Evolutionary conservation across 2,113 vertebrate genomes (phyloP), one percentile per base, ranked within the genome.

Genomic region (Melanerpes formicivorus): DNA sequence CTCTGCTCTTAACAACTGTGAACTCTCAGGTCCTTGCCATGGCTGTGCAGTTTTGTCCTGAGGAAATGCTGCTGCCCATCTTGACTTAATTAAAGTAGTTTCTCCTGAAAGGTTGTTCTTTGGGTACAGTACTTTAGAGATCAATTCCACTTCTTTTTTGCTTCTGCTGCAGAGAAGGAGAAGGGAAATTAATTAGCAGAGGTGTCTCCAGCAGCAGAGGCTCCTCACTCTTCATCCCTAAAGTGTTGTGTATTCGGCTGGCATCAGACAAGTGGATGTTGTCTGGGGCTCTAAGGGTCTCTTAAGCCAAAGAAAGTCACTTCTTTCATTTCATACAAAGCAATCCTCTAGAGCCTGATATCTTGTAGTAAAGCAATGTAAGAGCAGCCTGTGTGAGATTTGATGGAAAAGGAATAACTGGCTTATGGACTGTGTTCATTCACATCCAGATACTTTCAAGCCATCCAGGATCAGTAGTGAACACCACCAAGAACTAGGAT

Each of bases 61-160:
- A 85, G 76, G 64, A 88, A 95, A 91, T 74, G 62, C 64, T 80
- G 32, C 84, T 92, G 67, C 78, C 94, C 42, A 15, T 77, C 60
- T 81, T 67, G 21, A 29, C 89, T 90, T 95, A 90, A 90, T 95
- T 95, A 72, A 87, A 87, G 44, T 63, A 46, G 11, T 77, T 93
- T 71, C 67, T 77, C 72, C 72, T 93, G 79, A 92, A 93, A 90
- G 34, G 27, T 44, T 87, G 71, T 87, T 87, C 55, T 82, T 82
- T 21, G 21, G 52, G 65, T 56, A 78, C 26, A 67, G 64, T n/a
- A 54, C 46, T 89, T 74, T 50, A 80, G 75, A 87, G 84, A 90
- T 95, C 90, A 74, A 27, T 96, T 95, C 64, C 42, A 64, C 50
- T 95, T 86, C 27, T 78, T 84, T 84, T 73, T 80, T 50, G 9